Evolutionary conservation across 2,888 invertebrate species (phyloP).

Genomic region (Drosophila setosimentum): DNA sequence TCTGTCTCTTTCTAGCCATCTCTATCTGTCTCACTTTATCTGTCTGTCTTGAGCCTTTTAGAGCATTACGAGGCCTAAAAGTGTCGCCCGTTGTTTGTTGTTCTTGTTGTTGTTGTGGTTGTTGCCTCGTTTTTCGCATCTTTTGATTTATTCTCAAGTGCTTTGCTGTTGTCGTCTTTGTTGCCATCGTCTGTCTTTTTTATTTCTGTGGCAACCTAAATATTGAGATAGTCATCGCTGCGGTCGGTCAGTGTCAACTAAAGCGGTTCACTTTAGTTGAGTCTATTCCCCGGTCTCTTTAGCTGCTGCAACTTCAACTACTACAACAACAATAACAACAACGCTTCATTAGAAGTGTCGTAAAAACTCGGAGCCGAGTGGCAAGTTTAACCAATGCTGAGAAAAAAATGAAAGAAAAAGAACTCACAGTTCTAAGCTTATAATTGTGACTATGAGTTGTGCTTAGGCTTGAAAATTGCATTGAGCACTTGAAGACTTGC

Average conservation of each 20-base stretch:
- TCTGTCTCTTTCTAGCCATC: not conserved
- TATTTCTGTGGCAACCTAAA: conserved; percentile 73
- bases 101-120: conserved; percentile 17
- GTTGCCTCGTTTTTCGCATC: conserved; percentile 66
- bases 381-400: conserved; percentile 2
- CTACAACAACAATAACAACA: conserved; percentile 7
- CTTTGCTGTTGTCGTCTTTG: conserved; percentile 21
- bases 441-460: conserved; percentile 35
- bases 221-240: conserved; percentile 74
- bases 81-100: conserved; percentile 53
- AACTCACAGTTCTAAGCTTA: conserved; percentile 39
- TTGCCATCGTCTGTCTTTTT: conserved; percentile 40
- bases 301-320: conserved; percentile 11
- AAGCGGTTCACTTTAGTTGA: conserved; percentile 38
- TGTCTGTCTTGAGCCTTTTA: conserved; percentile 56
- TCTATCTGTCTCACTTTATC: not conserved
- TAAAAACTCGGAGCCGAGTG: conserved; percentile 35
- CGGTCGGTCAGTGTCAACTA: conserved; percentile 77
- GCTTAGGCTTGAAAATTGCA: conserved; percentile 39
- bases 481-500: conserved; percentile 5
- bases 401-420: not conserved
- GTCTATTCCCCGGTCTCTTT: conserved; percentile 18
- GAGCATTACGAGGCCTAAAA: conserved; percentile 67
- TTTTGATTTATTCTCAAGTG: conserved; percentile 78
- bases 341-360: conserved; percentile 65